Evolutionary conservation across 2,797 vertebrate genomes (phyloP).

Genomic region (Hipposideros larvatus): DNA sequence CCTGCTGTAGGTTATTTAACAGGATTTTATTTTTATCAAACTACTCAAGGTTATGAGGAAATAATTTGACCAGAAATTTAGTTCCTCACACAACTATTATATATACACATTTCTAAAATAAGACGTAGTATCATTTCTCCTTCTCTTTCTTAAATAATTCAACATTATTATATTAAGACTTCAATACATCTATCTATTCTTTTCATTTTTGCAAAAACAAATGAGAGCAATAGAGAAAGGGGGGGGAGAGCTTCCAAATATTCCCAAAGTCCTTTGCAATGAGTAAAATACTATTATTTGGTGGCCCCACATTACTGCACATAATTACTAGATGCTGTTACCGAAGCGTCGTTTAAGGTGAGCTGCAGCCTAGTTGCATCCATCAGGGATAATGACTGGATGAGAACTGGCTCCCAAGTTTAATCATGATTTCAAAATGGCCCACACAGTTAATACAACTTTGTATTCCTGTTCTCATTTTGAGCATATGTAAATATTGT

Average conservation of each 20-base stretch:
- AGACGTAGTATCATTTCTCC: neutral
- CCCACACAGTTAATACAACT: neutral
- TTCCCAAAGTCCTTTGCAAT: neutral
- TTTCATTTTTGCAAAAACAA: constrained; percentile 30
- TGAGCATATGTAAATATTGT: neutral
- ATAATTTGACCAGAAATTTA: neutral
- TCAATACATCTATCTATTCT: neutral
- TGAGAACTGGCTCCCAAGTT: neutral
- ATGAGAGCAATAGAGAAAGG: neutral
- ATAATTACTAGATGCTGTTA: neutral
- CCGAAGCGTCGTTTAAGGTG: neutral
- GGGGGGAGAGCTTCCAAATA: neutral
- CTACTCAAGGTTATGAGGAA: neutral
- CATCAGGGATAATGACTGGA: neutral
- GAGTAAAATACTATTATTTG: neutral
- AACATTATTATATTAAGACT: neutral
- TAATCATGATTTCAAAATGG: neutral
- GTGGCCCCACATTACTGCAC: neutral
- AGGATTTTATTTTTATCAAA: neutral
- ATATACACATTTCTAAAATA: neutral
- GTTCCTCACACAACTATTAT: neutral
- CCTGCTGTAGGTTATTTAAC: neutral
- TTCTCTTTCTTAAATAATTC: neutral
- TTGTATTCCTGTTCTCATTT: neutral
- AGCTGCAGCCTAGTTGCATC: neutral